Evolutionary conservation across 2,797 vertebrate genomes (phyloP), one percentile per base, ranked within the genome.

Genomic region (Gephyroberyx darwinii): DNA sequence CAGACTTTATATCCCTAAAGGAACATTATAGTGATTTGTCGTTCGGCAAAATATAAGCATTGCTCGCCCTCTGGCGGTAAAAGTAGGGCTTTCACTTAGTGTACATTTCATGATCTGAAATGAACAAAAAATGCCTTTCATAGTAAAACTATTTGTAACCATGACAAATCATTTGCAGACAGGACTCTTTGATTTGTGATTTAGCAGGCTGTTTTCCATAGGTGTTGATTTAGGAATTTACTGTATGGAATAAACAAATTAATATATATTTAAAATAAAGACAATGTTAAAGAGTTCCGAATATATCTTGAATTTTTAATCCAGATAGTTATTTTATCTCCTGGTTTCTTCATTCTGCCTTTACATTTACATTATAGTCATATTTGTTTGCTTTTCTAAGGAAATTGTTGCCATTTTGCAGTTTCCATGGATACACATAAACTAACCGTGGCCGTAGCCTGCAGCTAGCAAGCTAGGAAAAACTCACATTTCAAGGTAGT

Each of bases 391-490:
- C 16, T 14, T 57, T 47, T 56, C 79, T 78, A 69, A 78, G 73
- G 71, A 47, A 77, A 66, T 53, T 7, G 50, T 61, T 57, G 3
- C 50, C 13, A 37, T 77, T 1, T 14, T 17, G 20, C 13, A 33
- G 89, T 92, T 84, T 76, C 91, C 87, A 86, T 86, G 82, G 91
- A 77, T 68, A 92, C 89, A 20, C 17, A n/a, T 17, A 80, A 83
- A 87, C 72, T 67, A 51, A 51, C 5, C 52, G 1, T 3, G 5
- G 35, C 37, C 26, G 54, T 56, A 0, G 4, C 33, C 33, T 10
- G 59, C 9, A 1, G 9, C 19, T n/a, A 50, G 7, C 8, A 62
- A 58, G 17, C 4, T 33, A 0, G 30, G 26, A n/a, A 22, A 17
- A 2, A 5, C 5, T 9, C 19, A 37, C 17, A 43, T 16, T 41